Percentiles rank a stretch among this genome's conserved stretches.
Evolutionary conservation across 2,888 invertebrate genomes (phyloP).

Genomic region (Tridacna gigas): DNA sequence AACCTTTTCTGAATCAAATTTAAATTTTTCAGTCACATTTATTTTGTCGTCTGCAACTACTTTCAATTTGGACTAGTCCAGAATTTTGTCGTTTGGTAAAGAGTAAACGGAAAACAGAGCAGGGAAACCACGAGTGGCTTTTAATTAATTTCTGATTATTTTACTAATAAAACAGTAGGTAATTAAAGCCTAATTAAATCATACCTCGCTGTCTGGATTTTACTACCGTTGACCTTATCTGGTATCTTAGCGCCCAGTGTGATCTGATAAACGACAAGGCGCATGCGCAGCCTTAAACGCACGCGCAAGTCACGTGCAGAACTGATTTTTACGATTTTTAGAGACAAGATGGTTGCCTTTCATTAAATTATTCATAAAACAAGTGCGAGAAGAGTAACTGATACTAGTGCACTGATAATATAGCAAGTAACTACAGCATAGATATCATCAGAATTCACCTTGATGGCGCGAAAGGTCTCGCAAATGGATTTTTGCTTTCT

Average conservation of each 20-base stretch:
- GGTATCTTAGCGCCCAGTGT: conserved; percentile 36
- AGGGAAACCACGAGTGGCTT: conserved; percentile 15
- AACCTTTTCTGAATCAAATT: too few species aligned
- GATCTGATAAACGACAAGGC: conserved; percentile 38
- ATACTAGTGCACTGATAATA: neutral
- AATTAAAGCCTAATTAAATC: conserved; percentile 63
- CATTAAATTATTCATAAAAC: conserved; percentile 14
- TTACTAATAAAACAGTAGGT: conserved; percentile 57
- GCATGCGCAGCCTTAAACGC: conserved; percentile 45
- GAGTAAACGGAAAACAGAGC: neutral
- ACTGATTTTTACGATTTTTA: conserved; percentile 41
- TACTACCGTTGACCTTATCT: conserved; percentile 47
- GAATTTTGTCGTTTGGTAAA: too few species aligned
- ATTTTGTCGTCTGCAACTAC: too few species aligned
- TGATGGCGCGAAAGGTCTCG: neutral
- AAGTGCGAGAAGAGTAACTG: neutral
- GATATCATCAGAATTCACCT: neutral
- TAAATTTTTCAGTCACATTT: too few species aligned
- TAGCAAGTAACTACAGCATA: neutral
- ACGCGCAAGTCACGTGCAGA: conserved; percentile 46
- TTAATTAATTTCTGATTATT: conserved; percentile 63
- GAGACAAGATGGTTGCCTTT: conserved; percentile 4
- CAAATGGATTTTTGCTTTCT: too few species aligned
- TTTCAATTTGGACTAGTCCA: too few species aligned
- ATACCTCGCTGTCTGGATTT: conserved; percentile 43